Base-by-base conservation (phyloP, 2,888 invertebrate species). In the Limenitis camilla region DNA sequence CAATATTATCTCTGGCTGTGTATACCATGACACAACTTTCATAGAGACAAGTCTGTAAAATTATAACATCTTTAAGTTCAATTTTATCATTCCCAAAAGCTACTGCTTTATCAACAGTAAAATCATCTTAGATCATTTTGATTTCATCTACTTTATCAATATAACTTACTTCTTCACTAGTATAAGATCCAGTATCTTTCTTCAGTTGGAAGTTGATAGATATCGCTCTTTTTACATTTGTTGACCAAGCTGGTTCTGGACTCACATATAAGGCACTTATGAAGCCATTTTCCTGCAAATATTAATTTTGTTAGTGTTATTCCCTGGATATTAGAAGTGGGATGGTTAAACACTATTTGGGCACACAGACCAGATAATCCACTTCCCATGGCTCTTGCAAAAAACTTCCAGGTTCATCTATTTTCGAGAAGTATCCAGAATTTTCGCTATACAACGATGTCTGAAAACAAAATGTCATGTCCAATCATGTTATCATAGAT, bases 181-280 rank as follows among this genome's bases (percentile, higher is more conserved):
- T 19, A 19, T 19, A 19, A 19, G 19, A 19, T 0, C 74, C 78
- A 0, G 55, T 52, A 0, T 67, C 68, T 40, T 66, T 77, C 40
- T 91, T 90, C 31, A 92, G 72, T 64, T 92, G 92, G 31, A 92
- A 84, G 58, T 90, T 90, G 10, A 91, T 88, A 1, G 91, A 90
- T 40, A 93, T 81, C 1, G 91, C 92, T 44, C 92, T 78, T 67
- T 92, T 92, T 50, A 93, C 85, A 66, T 93, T 93, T 27, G 89
- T 89, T 0, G 91, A 88, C 92, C 92, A 93, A 1, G 86, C 78
- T 0, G 91, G 89, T 62, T 91, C 92, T 3, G 81, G 76, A 0
- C 69, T 68, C 0, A 83, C 70, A 46, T 78, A 76, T 10, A 88
- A 68, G 0, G 69, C 67, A 5, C 72, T 74, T 4, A 86, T 75